These are phyloP conservation scores for Semotilus atromaculatus DNA, from an alignment of 2,797 vertebrate genomes.

Conservation along the genomic window DNA sequence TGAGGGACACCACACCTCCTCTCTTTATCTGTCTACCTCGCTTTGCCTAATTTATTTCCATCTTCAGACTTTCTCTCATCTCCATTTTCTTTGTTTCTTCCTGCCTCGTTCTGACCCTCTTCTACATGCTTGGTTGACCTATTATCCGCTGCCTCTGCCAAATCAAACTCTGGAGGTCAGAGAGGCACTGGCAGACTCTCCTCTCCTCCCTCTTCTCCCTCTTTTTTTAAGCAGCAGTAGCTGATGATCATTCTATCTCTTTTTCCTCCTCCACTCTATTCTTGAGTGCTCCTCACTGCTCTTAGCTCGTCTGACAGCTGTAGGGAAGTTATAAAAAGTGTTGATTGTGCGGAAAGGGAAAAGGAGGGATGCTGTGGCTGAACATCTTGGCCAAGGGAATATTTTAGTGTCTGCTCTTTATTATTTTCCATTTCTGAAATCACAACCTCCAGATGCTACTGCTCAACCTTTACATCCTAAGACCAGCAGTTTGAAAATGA, in stretches of 20 bases:
- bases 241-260: conserved; percentile 56
- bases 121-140: conserved; percentile 29
- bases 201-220: conserved; percentile 45
- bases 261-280: conserved; percentile 55
- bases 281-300: conserved; percentile 65
- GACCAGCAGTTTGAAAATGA: conserved; percentile 52
- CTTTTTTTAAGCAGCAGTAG: conserved; percentile 51
- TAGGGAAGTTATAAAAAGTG: conserved; percentile 61
- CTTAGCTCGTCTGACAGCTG: conserved; percentile 70
- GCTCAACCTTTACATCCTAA: conserved; percentile 73
- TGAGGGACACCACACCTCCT: conserved; percentile 37
- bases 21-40: conserved; percentile 65
- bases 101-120: conserved; percentile 45
- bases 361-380: conserved; percentile 62
- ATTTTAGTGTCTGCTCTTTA: conserved; percentile 45
- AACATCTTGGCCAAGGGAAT: conserved; percentile 50
- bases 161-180: conserved; percentile 42
- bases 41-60: conserved; percentile 58
- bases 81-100: conserved; percentile 54
- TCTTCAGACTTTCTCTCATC: conserved; percentile 58
- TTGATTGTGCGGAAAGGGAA: conserved; percentile 61
- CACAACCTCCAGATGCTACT: conserved; percentile 64
- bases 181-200: conserved; percentile 50
- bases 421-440: conserved; percentile 58
- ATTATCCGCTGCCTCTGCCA: conserved; percentile 46